phyloP scores from a whole-genome alignment of 2,888 invertebrate genomes.

The Drosophila macrospina region DNA sequence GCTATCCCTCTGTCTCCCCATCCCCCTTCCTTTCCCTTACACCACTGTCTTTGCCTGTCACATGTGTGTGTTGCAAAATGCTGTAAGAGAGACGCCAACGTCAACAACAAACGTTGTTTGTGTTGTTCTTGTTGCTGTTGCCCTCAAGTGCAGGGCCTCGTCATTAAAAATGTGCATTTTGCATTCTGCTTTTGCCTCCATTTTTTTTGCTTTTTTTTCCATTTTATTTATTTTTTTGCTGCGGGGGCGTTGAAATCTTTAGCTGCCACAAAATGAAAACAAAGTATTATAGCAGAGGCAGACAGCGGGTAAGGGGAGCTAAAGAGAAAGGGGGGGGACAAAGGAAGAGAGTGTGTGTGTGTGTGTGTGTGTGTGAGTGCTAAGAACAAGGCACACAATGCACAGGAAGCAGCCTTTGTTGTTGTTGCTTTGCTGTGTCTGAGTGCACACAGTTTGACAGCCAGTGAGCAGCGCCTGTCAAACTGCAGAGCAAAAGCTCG shows the following conservation, averaged over 20 bases:
- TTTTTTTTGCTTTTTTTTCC: neutral
- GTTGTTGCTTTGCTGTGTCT: neutral
- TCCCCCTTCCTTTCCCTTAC: neutral
- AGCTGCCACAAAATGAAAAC: conserved; percentile 60
- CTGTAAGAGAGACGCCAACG: conserved; percentile 58
- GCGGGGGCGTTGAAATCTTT: conserved; percentile 64
- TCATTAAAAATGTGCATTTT: conserved; percentile 79
- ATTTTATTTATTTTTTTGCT: conserved; percentile 15
- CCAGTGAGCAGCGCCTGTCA: conserved; percentile 27
- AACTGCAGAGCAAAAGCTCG: conserved; percentile 31
- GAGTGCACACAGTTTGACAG: conserved; percentile 38
- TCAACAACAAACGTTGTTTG: conserved; percentile 60
- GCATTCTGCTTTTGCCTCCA: conserved; percentile 46
- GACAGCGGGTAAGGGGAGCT: neutral
- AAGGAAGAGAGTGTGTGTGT: too few relatives aligned
- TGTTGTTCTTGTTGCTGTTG: conserved; percentile 40
- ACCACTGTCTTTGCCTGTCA: neutral
- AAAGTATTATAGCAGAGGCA: conserved; percentile 51
- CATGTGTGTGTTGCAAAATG: conserved; percentile 40
- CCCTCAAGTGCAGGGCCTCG: conserved; percentile 71
- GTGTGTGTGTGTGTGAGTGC: neutral
- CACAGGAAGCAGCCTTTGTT: conserved; percentile 49
- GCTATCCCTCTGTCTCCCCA: neutral
- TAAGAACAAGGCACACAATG: conserved; percentile 33
- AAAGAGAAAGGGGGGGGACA: neutral